Percentiles rank a stretch among this genome's conserved stretches.
Conservation (phyloP, 2,113 vertebrate species). For the Hemiscyllium ocellatum region DNA sequence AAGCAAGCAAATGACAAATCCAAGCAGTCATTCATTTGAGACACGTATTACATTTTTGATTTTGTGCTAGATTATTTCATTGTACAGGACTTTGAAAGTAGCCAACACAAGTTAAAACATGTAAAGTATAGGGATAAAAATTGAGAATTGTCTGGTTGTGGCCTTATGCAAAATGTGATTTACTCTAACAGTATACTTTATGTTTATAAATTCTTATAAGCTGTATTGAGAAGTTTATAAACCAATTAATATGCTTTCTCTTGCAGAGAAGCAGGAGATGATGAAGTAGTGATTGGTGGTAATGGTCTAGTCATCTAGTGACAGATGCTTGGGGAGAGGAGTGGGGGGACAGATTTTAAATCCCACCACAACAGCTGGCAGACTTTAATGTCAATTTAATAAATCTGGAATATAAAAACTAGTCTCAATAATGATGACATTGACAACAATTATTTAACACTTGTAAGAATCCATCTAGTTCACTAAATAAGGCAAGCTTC, state of each 20-base stretch:
- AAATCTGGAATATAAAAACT: no score
- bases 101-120: neutral
- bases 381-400: no score
- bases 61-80: neutral
- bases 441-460: no score
- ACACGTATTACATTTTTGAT: neutral
- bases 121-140: neutral
- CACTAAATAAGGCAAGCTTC: no score
- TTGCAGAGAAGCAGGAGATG: no score
- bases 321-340: no score
- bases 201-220: neutral
- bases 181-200: neutral
- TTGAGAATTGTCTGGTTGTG: neutral
- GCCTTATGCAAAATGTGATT: neutral
- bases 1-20: constrained; percentile 50
- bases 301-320: no score
- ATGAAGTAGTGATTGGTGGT: no score
- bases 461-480: no score
- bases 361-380: no score
- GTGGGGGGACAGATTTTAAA: no score
- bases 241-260: neutral
- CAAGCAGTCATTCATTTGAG: neutral
- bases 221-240: neutral
- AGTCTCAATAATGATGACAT: no score
- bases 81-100: neutral